Evolutionary conservation across 2,888 invertebrate species (phyloP), one percentile per base, ranked within the genome.

Genomic region (Dromius quadrimaculatus): DNA sequence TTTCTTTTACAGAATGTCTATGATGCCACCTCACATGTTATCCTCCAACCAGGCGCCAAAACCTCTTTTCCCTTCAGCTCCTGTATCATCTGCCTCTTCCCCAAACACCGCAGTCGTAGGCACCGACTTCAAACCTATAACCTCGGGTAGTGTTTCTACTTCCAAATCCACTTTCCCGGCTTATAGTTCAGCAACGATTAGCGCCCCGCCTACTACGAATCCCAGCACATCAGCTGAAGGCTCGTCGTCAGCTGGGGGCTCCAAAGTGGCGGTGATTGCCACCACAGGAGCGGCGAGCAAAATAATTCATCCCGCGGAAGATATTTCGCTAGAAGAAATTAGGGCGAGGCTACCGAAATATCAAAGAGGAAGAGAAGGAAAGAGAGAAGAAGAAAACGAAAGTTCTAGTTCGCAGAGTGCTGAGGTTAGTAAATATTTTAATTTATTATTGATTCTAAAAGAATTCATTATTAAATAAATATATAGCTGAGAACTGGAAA

Each of bases 241-340:
- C 79, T 34, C 76, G 13, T 81, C 83, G 38, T 84, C 83, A 74
- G 71, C 73, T 22, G 76, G 76, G 20, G 72, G 63, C 32, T 73
- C 75, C 59, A 80, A 82, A 78, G 76, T 85, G 81, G 75, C 85
- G 83, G 86, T 91, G 5, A 91, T 93, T 62, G 90, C 90, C 9
- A 88, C 92, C n/a, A 90, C 92, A 3, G 92, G 93, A 43, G 91
- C 94, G 3, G 90, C 93, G 36, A 93, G 94, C 78, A 92, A 92
- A 84, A 97, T 97, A 69, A 89, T 97, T 75, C 97, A 97, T 83
- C 97, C 97, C 0, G 91, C 94, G 0, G 97, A 97, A 81, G 95
- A 96, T 82, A 89, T 95, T 64, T 97, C 97, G 23, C 80, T 95
- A 81, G 95, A 95, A 81, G 94, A 95, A 83, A 88, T 93, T 74